Evolutionary conservation across 2,797 vertebrate genomes (phyloP).

Genomic region (Morelia viridis): DNA sequence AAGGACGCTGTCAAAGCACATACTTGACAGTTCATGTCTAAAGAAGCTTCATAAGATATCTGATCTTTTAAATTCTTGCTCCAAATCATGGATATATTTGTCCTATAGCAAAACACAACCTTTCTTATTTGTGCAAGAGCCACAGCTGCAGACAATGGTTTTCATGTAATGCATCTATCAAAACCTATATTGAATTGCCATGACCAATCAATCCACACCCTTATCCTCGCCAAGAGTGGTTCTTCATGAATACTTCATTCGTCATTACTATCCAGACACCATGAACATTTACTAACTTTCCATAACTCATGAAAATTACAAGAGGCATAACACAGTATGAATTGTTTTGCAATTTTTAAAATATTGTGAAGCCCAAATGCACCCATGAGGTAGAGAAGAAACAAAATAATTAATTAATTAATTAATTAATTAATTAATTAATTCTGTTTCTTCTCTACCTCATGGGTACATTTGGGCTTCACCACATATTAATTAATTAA

Average conservation of each 20-base stretch:
- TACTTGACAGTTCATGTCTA: not conserved
- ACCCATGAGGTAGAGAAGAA: not conserved
- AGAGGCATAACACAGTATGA: not conserved
- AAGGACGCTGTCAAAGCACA: not conserved
- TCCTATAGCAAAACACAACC: not conserved
- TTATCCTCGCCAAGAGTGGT: no score
- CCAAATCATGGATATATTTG: not conserved
- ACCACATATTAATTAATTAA: not conserved
- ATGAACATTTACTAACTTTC: slow-evolving; percentile 23
- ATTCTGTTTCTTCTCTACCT: no score
- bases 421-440: no score
- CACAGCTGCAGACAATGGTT: not conserved
- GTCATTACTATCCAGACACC: slow-evolving; percentile 25
- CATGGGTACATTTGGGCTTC: no score
- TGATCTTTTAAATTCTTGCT: not conserved
- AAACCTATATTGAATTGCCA: not conserved
- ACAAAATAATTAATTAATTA: no score
- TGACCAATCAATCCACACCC: not conserved
- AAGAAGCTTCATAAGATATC: not conserved
- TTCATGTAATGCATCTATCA: not conserved
- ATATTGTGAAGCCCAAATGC: slow-evolving; percentile 5
- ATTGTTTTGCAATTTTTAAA: slow-evolving; percentile 15
- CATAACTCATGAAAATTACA: slow-evolving; percentile 20
- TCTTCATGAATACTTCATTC: slow-evolving; percentile 17
- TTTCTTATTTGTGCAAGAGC: not conserved